Evolutionary conservation across 1,140 invertebrate genomes (phyloP), one percentile per base, ranked within the genome.

Genomic region (Oscheius sp.): DNA sequence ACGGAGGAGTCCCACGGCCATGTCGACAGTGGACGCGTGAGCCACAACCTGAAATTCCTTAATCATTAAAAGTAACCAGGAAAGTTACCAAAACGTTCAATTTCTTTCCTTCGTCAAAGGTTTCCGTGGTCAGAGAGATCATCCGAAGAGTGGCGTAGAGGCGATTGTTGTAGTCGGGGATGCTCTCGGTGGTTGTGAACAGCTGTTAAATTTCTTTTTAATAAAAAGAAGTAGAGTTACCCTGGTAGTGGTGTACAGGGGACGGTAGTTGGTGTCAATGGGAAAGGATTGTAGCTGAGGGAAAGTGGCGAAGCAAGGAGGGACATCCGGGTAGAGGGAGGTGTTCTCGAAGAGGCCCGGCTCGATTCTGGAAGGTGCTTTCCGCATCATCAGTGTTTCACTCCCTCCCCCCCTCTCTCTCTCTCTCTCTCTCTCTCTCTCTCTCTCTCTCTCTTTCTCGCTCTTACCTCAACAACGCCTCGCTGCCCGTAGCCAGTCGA

Each of bases 271-370:
- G n/a, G 42, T 65, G 61, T 64, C 62, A 49, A 65, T 58, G 29
- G 69, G 59, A 38, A 38, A 71, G 15, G 38, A 29, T 23, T 32
- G 26, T n/a, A 38, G 64, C 46, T 64, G 64, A n/a, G 29, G 13
- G 36, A 3, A 31, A 1, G 59, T 42, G 31, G 34, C 59, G 58
- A 71, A 65, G 18, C 38, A 28, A 3, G 69, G 69, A 28, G 45
- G 38, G 28, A 35, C 59, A 18, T 35, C 13, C 2, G 69, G 64
- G 58, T 79, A 79, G 20, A 73, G 73, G 36, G 68, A 36, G 35
- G 35, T 76, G 91, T 91, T 95, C 84, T 96, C 94, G 85, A 95
- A 96, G 20, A 96, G 84, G 0, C 91, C 92, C 0, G 93, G 92
- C 81, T 96, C 94, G 29, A 94, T 87, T 76, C 28, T 93, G 88